Evolutionary conservation across 2,888 invertebrate genomes (phyloP), one percentile per base, ranked within the genome.

Genomic region (Synergus itoensis): DNA sequence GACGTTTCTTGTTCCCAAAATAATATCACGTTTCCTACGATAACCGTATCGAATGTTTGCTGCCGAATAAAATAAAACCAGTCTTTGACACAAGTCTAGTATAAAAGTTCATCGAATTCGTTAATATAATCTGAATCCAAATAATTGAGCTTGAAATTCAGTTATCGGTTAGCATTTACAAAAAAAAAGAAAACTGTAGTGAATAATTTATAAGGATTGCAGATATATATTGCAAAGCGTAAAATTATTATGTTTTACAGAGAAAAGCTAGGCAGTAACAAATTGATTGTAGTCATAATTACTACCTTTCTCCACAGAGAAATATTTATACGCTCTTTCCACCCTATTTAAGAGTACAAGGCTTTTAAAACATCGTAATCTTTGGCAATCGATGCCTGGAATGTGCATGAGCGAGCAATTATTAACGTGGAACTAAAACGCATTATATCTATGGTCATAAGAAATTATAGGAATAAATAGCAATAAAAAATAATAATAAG

Each of bases 11-110:
- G 48, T 21, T 28, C n/a, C 28, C 53, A 36, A 73, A 73, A 57
- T 73, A 57, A 53, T 73, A 73, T 73, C 73, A 28, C 11, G 18
- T 73, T 53, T 45, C 53, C n/a, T 9, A 12, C 0, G 36, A 53
- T 16, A 73, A 40, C 40, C 48, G 53, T 73, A 73, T 73, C 73
- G 36, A 12, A 40, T 73, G 53, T 73, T 73, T 73, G 12, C 28
- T 48, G 28, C 1, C 16, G 8, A 36, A 48, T 69, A 21, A 53
- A 57, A 73, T 73, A 53, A 73, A 73, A 73, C 73, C 16, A 11
- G 8, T 48, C n/a, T n/a, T 57, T 73, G n/a, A 41, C 65, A 0
- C 36, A 65, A 41, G 28, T 45, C 41, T 21, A 45, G 28, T 45
- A 41, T 45, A 45, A 67, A 28, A 28, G 4, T 45, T 43, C 45